Conservation (phyloP, 2,888 invertebrate species). For the Andrena chrysosceles region DNA sequence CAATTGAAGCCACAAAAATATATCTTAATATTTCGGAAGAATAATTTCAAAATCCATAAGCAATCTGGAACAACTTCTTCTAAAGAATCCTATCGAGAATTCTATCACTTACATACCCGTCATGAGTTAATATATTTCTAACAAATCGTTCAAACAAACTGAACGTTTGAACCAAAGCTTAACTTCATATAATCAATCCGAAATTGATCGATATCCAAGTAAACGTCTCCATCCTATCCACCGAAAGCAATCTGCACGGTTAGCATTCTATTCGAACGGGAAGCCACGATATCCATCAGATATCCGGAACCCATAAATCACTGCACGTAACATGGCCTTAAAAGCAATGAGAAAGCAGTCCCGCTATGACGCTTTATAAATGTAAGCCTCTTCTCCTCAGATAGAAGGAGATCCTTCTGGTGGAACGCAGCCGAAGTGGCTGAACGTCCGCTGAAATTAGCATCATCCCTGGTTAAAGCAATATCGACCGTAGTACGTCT, state of each 20-base stretch:
- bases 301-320: constrained; percentile 50
- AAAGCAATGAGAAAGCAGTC: constrained; percentile 34
- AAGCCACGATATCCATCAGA: constrained; percentile 42
- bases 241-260: constrained; percentile 11
- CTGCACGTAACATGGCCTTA: constrained; percentile 12
- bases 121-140: no score
- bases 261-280: constrained; percentile 9
- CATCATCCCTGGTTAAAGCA: constrained; percentile 69
- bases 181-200: not conserved
- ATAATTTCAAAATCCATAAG: no score
- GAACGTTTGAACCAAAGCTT: no score
- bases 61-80: no score
- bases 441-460: constrained; percentile 68
- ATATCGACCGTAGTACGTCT: constrained; percentile 67
- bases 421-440: constrained; percentile 44
- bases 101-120: no score
- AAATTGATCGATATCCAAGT: not conserved
- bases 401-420: constrained; percentile 30
- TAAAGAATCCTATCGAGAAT: no score
- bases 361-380: constrained; percentile 50
- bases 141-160: no score
- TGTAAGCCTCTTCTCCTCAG: constrained; percentile 37
- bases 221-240: not conserved
- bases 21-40: no score
- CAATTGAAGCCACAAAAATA: no score